Evolutionary conservation across 2,113 vertebrate genomes (phyloP), one percentile per base, ranked within the genome.

Genomic region (Cyanocitta stelleri): DNA sequence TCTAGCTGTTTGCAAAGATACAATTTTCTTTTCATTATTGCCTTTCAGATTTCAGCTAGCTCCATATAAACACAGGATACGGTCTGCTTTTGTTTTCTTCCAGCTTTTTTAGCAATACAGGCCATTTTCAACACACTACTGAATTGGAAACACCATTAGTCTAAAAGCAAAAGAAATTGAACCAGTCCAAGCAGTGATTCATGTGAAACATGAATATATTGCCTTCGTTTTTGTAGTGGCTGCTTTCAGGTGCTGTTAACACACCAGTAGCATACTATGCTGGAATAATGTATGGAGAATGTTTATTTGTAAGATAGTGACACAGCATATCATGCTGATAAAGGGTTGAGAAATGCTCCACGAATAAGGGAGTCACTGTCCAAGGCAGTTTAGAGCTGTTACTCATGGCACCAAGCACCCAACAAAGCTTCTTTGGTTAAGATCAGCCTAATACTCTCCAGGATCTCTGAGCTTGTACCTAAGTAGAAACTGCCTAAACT

Each of bases 1-100:
- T 95, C 58, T 68, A 98, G 98, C 74, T 75, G 98, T 97, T 99
- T 98, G 96, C 98, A 99, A 83, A 98, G 79, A 98, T 97, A 90
- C 97, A 97, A 22, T 95, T 98, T 79, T 98, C 95, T 39, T 97
- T 98, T 99, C 15, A 89, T 21, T 24, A 97, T 61, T 18, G 98
- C 98, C 96, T 98, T 99, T 98, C 98, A 99, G 61, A 72, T 98
- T 85, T 95, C 97, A 69, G 98, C 97, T 24, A 94, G 48, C 43
- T 99, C 98, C 51, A 98, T 89, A 63, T 98, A 98, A 87, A 98
- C 98, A 91, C 98, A 98, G 5, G 86, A 98, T 49, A 97, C 91
- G 91, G 98, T 98, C 90, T 95, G 77, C 74, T 95, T 98, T 54
- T 98, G 98, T 82, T 99, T 99, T 67, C 96, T 96, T 13, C 43